Base-by-base conservation (phyloP, 2,888 invertebrate genomes). In the Philereme vetulata region DNA sequence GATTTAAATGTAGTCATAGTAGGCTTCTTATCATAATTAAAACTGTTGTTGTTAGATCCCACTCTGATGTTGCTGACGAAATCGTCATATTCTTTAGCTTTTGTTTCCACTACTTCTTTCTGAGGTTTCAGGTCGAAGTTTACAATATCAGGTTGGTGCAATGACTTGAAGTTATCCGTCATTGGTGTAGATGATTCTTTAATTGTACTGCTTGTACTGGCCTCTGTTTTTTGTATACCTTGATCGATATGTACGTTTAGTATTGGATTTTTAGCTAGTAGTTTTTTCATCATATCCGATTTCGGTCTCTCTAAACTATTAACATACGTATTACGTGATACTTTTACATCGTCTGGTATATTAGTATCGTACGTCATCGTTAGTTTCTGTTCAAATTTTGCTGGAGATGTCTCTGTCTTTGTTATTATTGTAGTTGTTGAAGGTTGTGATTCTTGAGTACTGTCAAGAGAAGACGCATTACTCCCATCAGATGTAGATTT, bases 261-360 rank as follows among this genome's bases (percentile, higher is more conserved):
- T 56, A 92, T 91, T 0, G 93, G 93, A 69, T 92, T 93, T 75
- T 92, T 93, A 4, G 92, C 91, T 42, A 93, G 84, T 7, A 93
- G 68, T 72, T 94, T 94, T 62, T 93, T 94, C 82, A 94, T 93
- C 75, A 94, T 91, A 38, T 94, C 93, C 2, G 94, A 94, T 81
- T 94, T 94, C 1, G 94, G 93, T 68, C 94, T 85, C 74, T 95
- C 95, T 70, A 94, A 82, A 68, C 93, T 94, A 44, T 94, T 94
- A 1, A 81, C 92, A 62, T 94, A 92, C 5, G 94, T 91, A 75
- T 93, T 93, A 46, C 94, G 86, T 0, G 94, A 94, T 9, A 94
- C 94, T 85, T 94, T 94, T 60, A 94, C 85, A 72, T 94, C 94
- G 76, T 94, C 94, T 5, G 94, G 93, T 62, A 94, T 90, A 65